Percentiles rank a stretch among this genome's conserved stretches.
phyloP scores from a whole-genome alignment of 2,113 vertebrate genomes.

The Lagenorhynchus albirostris region DNA sequence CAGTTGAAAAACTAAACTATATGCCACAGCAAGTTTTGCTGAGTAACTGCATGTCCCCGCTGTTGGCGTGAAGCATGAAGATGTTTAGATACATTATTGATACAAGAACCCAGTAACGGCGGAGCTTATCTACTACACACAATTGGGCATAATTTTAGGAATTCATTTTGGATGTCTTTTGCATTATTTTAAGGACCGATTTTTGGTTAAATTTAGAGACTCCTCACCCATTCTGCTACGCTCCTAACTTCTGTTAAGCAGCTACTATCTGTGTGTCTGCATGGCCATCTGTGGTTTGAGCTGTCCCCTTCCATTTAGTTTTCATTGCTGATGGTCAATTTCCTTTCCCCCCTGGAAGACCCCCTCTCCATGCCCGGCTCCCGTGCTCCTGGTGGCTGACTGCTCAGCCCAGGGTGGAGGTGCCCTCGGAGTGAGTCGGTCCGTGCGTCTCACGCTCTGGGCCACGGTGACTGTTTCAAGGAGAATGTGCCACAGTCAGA shows the following conservation, averaged over 20 bases:
- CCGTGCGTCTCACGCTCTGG: not conserved
- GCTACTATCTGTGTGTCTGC: not conserved
- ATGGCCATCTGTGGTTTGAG: rapidly evolving
- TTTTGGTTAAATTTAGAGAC: not conserved
- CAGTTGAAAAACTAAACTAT: rapidly evolving
- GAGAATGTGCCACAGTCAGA: not conserved
- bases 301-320: rapidly evolving
- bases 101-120: rapidly evolving
- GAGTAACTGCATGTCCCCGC: rapidly evolving
- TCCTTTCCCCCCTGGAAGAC: not conserved
- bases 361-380: not conserved
- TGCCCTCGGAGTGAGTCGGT: not conserved
- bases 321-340: not conserved
- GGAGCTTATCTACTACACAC: not conserved
- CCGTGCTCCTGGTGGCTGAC: rapidly evolving
- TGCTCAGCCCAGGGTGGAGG: not conserved
- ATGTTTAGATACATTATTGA: not conserved
- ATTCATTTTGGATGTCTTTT: not conserved
- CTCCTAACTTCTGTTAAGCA: not conserved
- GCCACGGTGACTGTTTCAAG: not conserved
- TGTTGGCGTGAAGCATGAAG: rapidly evolving
- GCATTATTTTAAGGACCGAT: not conserved
- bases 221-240: rapidly evolving
- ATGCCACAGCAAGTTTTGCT: rapidly evolving
- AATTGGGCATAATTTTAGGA: no score